A percentile compares a stretch with the other conserved stretches of the same genome.
These are phyloP conservation scores for Acrobasis repandana DNA, from an alignment of 2,888 invertebrate genomes.

Conservation along the genomic window DNA sequence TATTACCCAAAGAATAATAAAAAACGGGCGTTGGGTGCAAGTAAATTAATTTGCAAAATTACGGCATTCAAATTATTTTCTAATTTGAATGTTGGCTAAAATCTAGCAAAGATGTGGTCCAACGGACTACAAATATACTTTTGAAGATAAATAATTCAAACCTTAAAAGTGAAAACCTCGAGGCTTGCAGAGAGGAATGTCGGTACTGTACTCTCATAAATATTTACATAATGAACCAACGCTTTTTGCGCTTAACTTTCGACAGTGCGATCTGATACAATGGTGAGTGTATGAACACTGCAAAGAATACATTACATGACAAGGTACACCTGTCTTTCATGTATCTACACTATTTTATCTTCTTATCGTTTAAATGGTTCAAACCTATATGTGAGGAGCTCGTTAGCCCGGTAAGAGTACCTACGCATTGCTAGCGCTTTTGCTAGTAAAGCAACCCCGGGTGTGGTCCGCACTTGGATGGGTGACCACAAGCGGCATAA, in stretches of 20 bases:
- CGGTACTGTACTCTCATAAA: conserved; percentile 26
- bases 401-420: too few relatives aligned
- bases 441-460: too few relatives aligned
- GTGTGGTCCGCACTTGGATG: too few relatives aligned
- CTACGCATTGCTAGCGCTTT: too few relatives aligned
- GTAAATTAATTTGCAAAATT: background rate
- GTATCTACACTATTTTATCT: too few relatives aligned
- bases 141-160: conserved; percentile 22
- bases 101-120: background rate
- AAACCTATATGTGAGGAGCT: too few relatives aligned
- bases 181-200: conserved; percentile 25
- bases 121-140: background rate
- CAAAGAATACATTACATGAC: conserved; percentile 24
- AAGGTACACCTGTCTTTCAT: conserved; percentile 23
- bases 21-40: too few relatives aligned
- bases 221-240: conserved; percentile 30
- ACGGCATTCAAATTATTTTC: background rate
- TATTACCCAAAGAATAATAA: too few relatives aligned
- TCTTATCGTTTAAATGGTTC: too few relatives aligned
- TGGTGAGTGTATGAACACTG: conserved; percentile 12
- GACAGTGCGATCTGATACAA: conserved; percentile 23
- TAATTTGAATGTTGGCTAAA: background rate
- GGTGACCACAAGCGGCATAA: too few relatives aligned
- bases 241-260: conserved; percentile 26
- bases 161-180: conserved; percentile 25